phyloP scores from a whole-genome alignment of 2,797 vertebrate genomes.

The Acanthiza pusilla region DNA sequence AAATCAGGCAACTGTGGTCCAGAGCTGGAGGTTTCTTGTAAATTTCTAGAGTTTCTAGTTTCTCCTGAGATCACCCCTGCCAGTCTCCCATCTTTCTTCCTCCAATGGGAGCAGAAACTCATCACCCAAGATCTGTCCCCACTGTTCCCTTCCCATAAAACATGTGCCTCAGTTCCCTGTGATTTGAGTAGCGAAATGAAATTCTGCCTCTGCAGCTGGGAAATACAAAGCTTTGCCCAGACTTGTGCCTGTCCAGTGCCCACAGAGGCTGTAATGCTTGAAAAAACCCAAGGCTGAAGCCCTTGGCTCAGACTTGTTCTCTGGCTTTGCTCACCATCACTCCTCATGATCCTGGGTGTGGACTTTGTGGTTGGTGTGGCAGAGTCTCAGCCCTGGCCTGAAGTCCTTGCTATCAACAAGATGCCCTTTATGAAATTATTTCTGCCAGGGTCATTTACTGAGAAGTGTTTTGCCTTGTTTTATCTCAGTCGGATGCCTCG shows the following conservation, averaged over 20 bases:
- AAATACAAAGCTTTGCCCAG: background rate
- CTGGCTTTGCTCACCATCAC: background rate
- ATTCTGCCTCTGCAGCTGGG: background rate
- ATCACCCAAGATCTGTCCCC: accelerated
- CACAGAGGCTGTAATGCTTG: accelerated
- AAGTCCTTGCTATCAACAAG: background rate
- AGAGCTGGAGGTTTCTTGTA: background rate
- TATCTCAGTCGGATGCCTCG: accelerated
- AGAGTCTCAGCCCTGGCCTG: background rate
- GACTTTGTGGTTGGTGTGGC: background rate
- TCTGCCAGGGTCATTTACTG: background rate
- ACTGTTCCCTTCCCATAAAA: background rate
- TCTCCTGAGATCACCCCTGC: background rate
- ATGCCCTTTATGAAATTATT: background rate
- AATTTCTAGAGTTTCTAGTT: background rate
- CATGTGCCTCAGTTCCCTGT: accelerated
- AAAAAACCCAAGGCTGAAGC: background rate
- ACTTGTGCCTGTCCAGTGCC: background rate
- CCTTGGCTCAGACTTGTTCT: background rate
- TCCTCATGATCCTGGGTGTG: background rate
- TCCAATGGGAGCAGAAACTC: background rate
- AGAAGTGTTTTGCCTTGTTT: background rate
- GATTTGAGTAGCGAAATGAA: background rate
- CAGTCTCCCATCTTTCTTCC: background rate
- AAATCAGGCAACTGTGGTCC: background rate